phyloP scores from a whole-genome alignment of 2,797 vertebrate species.

The Argyrosomus regius region DNA sequence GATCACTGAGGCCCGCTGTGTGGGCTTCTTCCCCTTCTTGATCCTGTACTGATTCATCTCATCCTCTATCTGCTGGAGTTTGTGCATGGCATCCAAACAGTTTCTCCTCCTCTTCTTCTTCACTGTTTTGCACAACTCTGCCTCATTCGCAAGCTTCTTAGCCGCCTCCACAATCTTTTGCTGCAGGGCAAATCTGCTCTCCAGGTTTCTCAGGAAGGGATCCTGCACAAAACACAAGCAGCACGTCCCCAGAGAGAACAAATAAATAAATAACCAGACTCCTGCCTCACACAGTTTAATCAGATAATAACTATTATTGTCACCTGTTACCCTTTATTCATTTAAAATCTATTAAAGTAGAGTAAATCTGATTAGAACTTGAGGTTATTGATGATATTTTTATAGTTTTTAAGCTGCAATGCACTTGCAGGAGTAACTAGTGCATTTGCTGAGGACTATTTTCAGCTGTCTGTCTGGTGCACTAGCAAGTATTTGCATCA shows the following conservation, averaged over 20 bases:
- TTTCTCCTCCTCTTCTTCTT: constrained; percentile 97
- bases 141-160: constrained; percentile 93
- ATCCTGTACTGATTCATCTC: constrained; percentile 96
- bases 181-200: constrained; percentile 96
- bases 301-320: neutral
- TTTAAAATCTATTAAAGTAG: neutral
- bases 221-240: constrained; percentile 83
- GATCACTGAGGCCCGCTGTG: constrained; percentile 89
- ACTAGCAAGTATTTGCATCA: neutral
- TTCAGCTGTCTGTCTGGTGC: neutral
- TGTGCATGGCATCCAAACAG: constrained; percentile 93
- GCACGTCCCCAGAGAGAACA: constrained; percentile 1
- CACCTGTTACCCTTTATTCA: neutral
- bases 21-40: constrained; percentile 93
- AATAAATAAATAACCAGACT: neutral
- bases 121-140: constrained; percentile 94
- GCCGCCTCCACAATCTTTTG: constrained; percentile 97
- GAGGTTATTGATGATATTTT: neutral
- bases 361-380: neutral
- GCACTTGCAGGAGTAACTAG: neutral
- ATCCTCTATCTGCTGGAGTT: constrained; percentile 95
- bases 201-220: constrained; percentile 93
- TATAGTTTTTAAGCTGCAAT: neutral
- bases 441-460: neutral
- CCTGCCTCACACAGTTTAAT: neutral